phyloP scores from a whole-genome alignment of 2,797 vertebrate species.

The Ctenosaura bakeri region DNA sequence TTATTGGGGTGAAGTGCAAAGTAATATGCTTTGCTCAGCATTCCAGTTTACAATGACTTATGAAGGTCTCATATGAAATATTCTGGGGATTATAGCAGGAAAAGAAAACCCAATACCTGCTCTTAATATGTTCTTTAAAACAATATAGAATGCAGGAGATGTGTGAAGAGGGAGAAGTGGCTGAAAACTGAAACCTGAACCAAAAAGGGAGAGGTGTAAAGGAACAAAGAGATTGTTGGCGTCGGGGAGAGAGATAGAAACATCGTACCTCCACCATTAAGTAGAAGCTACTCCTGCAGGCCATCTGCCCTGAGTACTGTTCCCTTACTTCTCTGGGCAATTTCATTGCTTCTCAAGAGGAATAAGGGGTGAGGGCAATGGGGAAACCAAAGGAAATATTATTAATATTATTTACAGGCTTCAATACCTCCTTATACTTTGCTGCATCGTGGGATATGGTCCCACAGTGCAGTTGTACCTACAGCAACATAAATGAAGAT shows the following conservation, averaged over 20 bases:
- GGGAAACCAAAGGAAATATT: background rate
- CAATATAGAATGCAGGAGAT: background rate
- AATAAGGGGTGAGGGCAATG: no score
- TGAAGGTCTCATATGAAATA: background rate
- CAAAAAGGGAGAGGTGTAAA: background rate
- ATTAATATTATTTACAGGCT: background rate
- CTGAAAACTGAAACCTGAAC: background rate
- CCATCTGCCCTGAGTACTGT: background rate
- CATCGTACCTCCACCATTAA: background rate
- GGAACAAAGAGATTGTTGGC: background rate
- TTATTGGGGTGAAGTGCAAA: background rate
- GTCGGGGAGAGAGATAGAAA: background rate
- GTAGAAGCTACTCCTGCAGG: background rate
- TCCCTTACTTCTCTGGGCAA: background rate
- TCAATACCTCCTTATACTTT: background rate
- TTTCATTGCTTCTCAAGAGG: background rate
- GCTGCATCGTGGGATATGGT: background rate
- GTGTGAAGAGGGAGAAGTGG: background rate
- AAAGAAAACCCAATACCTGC: background rate
- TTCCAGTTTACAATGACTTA: background rate
- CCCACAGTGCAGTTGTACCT: background rate
- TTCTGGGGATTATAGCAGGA: background rate
- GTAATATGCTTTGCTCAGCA: background rate
- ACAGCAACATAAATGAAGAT: background rate
- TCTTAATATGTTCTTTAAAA: background rate